Percentiles rank a stretch among this genome's conserved stretches.
Conservation (phyloP, 2,113 vertebrate species). For the Irena cyanogastra region DNA sequence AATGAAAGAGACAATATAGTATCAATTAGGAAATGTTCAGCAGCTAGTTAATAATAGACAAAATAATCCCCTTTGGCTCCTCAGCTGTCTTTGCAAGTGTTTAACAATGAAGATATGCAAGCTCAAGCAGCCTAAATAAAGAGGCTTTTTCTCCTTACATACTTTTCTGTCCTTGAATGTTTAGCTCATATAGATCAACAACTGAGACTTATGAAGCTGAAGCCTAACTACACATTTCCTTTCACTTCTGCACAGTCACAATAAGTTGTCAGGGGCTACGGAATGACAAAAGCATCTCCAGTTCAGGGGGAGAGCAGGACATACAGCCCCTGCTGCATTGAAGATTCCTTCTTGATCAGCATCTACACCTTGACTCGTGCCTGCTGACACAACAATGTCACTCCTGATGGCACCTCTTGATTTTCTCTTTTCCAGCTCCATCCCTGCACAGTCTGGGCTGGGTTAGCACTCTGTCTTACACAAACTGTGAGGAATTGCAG, state of each 20-base stretch:
- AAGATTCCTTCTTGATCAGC: neutral
- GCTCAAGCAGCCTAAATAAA: neutral
- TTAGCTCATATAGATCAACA: neutral
- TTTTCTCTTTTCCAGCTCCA: neutral
- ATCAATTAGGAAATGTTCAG: neutral
- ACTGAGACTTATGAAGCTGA: neutral
- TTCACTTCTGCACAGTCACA: neutral
- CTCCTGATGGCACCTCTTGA: neutral
- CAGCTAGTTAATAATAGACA: neutral
- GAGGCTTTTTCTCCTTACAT: neutral
- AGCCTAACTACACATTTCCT: neutral
- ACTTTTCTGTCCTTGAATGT: neutral
- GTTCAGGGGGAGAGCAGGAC: neutral
- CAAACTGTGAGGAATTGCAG: neutral
- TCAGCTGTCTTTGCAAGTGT: neutral
- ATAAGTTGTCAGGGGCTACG: neutral
- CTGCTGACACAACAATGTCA: neutral
- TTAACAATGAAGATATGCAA: neutral
- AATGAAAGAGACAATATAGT: neutral
- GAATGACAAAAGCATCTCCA: neutral
- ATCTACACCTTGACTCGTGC: fast-evolving
- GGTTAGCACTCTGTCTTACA: neutral
- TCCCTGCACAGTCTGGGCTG: neutral
- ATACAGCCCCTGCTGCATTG: fast-evolving
- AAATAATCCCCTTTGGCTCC: neutral